phyloP scores from a whole-genome alignment of 64 coral and sea anemone species.

The Cladopsammia gracilis region DNA sequence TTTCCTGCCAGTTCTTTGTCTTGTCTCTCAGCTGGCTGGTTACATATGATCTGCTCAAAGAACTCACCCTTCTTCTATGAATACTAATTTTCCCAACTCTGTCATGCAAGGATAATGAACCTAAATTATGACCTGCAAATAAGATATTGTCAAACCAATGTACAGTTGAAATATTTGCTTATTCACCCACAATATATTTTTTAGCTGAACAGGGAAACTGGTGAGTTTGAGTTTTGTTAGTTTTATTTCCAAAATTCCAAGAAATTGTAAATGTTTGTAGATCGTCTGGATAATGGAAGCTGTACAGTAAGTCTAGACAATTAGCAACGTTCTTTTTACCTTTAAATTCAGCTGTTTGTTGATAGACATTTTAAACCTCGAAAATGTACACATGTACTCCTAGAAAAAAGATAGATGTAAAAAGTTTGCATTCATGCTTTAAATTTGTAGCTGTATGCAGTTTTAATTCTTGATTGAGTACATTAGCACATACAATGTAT shows the following conservation, averaged over 20 bases:
- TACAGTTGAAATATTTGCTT: not conserved
- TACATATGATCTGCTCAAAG: not conserved
- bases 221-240: not conserved
- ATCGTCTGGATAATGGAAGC: not conserved
- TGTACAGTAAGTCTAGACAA: not conserved
- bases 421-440: not conserved
- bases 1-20: slow-evolving; percentile 21
- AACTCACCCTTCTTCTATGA: not conserved
- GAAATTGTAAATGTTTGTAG: not conserved
- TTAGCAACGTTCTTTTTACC: not conserved
- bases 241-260: not conserved
- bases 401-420: not conserved
- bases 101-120: slow-evolving; percentile 1
- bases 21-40: not conserved
- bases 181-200: not conserved
- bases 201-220: not conserved
- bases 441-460: not conserved
- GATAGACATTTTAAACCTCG: not conserved
- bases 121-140: not conserved
- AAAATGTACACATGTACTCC: not conserved
- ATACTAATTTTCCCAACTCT: slow-evolving; percentile 17
- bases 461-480: not conserved
- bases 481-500: no score
- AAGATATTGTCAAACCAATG: not conserved
- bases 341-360: not conserved